Base-by-base conservation (phyloP, 1,140 invertebrate genomes). In the Caenorhabditis tropicalis region DNA sequence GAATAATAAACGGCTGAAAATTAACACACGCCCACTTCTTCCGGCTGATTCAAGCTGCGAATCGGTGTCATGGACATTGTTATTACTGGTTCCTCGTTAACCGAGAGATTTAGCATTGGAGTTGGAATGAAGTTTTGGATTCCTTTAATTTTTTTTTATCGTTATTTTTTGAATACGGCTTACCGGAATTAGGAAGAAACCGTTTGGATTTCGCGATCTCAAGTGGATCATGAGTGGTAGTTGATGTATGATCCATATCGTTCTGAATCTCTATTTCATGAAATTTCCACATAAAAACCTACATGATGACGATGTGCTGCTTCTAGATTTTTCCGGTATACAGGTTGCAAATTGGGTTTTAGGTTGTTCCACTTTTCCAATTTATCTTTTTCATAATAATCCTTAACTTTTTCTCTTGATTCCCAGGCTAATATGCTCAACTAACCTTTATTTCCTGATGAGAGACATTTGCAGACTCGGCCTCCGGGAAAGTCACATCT, bases 21-120 rank as follows among this genome's bases (percentile, higher is more conserved):
- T 15, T 0, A 31, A 29, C 9, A 3, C 3, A 70, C 29, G 19
- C 60, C 60, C 15, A 70, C 60, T 36, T 70, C 60, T 70, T 70
- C 60, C 33, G 60, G 60, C 60, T 70, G 60, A 70, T 3, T 5
- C n/a, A 70, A 36, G 16, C 60, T 70, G 16, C 4, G 31, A 36
- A 70, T 70, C 31, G 60, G 60, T 36, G 60, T 70, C 60, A 70
- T 70, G 31, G 60, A 36, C 60, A 70, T 70, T 70, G 60, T 70
- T 70, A 70, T 70, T 1, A 70, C 31, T 36, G 60, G 60, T 36
- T 70, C 60, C 19, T 70, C 60, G 31, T 70, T 70, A 6, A 39
- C 19, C n/a, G 33, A n/a, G 5, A 27, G 33, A n/a, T 7, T 36
- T 36, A 12, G 31, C 3, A 19, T 36, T 7, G 60, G 19, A 29